phyloP scores from a whole-genome alignment of 1,140 invertebrate species.

The Theocolax elegans region DNA sequence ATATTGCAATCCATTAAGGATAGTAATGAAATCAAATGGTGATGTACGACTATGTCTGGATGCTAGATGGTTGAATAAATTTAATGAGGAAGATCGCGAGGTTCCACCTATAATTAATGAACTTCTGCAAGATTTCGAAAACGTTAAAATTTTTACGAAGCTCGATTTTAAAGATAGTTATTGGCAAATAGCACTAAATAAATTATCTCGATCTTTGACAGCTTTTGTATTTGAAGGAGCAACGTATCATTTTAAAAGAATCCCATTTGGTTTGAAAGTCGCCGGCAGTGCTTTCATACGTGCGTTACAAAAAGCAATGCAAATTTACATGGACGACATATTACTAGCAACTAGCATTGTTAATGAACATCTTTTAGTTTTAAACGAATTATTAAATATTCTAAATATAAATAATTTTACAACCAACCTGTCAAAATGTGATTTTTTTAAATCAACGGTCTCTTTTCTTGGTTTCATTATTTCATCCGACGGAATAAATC shows the following conservation, averaged over 20 bases:
- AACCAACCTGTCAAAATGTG: too few species aligned
- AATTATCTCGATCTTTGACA: slow-evolving; percentile 40
- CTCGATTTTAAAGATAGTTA: too few species aligned
- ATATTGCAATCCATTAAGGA: too few species aligned
- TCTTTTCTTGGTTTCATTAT: neutral
- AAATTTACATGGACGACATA: too few species aligned
- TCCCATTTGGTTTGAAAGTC: slow-evolving; percentile 31
- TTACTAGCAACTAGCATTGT: too few species aligned
- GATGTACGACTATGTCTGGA: slow-evolving; percentile 32
- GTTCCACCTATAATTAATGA: slow-evolving; percentile 37
- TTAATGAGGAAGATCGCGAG: slow-evolving; percentile 35
- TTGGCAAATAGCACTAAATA: slow-evolving; percentile 54
- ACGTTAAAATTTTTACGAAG: too few species aligned
- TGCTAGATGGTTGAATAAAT: slow-evolving; percentile 27
- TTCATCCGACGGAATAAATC: too few species aligned
- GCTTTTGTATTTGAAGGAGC: slow-evolving; percentile 51
- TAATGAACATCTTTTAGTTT: too few species aligned
- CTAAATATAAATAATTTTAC: neutral
- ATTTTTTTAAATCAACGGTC: neutral
- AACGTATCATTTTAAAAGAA: slow-evolving; percentile 31
- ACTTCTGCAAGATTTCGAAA: slow-evolving; percentile 49
- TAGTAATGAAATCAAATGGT: neutral
- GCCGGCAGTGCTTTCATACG: slow-evolving; percentile 42
- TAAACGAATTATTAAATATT: too few species aligned
- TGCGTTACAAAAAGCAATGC: neutral